These are phyloP conservation scores for Microplitis mediator DNA, from an alignment of 1,140 invertebrate species.

Conservation along the genomic window DNA sequence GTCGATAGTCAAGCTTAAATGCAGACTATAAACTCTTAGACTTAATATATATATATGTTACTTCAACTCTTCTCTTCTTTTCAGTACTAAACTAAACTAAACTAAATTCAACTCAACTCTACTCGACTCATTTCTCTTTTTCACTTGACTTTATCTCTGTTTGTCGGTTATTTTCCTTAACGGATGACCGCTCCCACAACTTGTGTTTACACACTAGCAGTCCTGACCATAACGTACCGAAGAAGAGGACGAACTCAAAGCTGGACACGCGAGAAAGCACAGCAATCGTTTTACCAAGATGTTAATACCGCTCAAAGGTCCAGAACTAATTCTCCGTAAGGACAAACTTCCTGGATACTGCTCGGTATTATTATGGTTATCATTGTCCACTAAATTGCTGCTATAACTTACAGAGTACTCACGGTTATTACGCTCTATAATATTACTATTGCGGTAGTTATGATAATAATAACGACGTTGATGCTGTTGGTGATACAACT, in stretches of 20 bases:
- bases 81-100: no score
- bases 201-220: slow-evolving; percentile 13
- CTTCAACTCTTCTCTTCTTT: no score
- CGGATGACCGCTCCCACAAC: no score
- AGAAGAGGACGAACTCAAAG: slow-evolving; percentile 26
- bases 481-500: slow-evolving; percentile 23
- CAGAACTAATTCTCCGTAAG: slow-evolving; percentile 36
- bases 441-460: slow-evolving; percentile 22
- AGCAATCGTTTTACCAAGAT: slow-evolving; percentile 50
- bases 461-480: slow-evolving; percentile 30
- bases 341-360: slow-evolving; percentile 30
- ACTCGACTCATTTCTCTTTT: no score
- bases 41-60: no score
- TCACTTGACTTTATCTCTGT: no score
- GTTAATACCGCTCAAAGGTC: slow-evolving; percentile 46
- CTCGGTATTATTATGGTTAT: slow-evolving; percentile 24
- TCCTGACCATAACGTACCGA: slow-evolving; percentile 29
- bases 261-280: slow-evolving; percentile 48
- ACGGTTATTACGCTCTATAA: slow-evolving; percentile 23
- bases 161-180: no score
- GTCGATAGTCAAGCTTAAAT: no score
- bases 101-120: no score
- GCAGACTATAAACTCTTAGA: no score
- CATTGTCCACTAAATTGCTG: slow-evolving; percentile 27
- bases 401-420: slow-evolving; percentile 25